Evolutionary conservation across 1,140 invertebrate species (phyloP).

Genomic region (Panulirus ornatus): DNA sequence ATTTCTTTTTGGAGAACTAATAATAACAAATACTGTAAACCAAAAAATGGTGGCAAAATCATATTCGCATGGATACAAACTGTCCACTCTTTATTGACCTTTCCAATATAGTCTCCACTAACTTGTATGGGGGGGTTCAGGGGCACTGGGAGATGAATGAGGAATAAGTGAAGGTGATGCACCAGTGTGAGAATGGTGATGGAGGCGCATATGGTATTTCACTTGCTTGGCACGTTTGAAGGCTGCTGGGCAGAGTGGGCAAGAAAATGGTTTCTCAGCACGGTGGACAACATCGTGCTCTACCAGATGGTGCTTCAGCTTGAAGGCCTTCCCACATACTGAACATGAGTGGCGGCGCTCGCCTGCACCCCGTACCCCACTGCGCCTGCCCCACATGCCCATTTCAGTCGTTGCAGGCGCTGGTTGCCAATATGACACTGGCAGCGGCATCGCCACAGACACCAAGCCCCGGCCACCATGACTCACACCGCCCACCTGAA

Average conservation of each 20-base stretch:
- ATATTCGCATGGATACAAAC: background rate
- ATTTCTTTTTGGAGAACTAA: background rate
- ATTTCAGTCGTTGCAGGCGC: constrained; percentile 26
- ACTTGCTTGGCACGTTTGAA: constrained; percentile 68
- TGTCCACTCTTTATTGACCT: background rate
- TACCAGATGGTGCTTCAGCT: constrained; percentile 66
- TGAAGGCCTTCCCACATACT: constrained; percentile 65
- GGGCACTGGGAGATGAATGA: background rate
- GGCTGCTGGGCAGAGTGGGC: constrained; percentile 54
- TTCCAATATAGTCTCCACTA: background rate
- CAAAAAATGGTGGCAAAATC: background rate
- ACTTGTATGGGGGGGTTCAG: background rate
- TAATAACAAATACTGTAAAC: background rate
- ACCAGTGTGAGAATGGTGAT: constrained; percentile 36
- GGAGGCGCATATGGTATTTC: constrained; percentile 63
- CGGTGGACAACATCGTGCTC: constrained; percentile 64
- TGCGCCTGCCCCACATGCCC: constrained; percentile 41
- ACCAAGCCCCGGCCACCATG: constrained; percentile 46
- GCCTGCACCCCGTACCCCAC: constrained; percentile 52
- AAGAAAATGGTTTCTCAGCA: constrained; percentile 57
- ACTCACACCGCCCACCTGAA: constrained; percentile 63
- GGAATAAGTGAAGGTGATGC: background rate
- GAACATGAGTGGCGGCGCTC: constrained; percentile 58
- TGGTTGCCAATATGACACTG: constrained; percentile 62
- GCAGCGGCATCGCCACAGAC: constrained; percentile 51